These are phyloP conservation scores for Galerucella calmariensis DNA, from an alignment of 2,888 invertebrate genomes.

Conservation along the genomic window DNA sequence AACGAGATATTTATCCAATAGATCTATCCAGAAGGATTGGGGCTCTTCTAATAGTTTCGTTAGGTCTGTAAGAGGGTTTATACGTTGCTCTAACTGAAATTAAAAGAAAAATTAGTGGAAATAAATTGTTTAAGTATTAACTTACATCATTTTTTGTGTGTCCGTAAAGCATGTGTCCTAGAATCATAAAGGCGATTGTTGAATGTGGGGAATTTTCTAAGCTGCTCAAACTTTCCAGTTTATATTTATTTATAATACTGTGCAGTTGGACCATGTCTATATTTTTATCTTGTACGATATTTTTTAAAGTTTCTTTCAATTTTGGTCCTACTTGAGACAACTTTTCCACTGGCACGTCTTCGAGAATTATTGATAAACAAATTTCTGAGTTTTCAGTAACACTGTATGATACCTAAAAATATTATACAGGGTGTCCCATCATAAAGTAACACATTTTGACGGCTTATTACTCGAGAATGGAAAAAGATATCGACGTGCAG, in stretches of 20 bases:
- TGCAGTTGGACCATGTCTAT: constrained; percentile 82
- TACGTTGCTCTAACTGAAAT: constrained; percentile 72
- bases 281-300: constrained; percentile 65
- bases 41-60: constrained; percentile 72
- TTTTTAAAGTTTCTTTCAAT: constrained; percentile 66
- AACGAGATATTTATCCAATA: constrained; percentile 76
- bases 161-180: constrained; percentile 87
- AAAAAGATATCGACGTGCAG: too few relatives aligned
- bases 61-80: constrained; percentile 75
- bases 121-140: constrained; percentile 39
- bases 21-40: constrained; percentile 76
- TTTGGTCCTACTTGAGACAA: constrained; percentile 72
- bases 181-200: constrained; percentile 79
- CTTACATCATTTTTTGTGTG: constrained; percentile 78
- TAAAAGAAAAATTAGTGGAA: constrained; percentile 20
- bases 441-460: too few relatives aligned
- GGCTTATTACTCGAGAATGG: too few relatives aligned
- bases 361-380: constrained; percentile 76
- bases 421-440: too few relatives aligned
- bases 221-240: constrained; percentile 75
- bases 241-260: constrained; percentile 77
- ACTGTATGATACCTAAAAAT: constrained; percentile 73
- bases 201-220: constrained; percentile 84
- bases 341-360: constrained; percentile 80
- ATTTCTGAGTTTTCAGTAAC: constrained; percentile 79